Conservation (phyloP, 2,797 vertebrate genomes). For the Cyprinella venusta region DNA sequence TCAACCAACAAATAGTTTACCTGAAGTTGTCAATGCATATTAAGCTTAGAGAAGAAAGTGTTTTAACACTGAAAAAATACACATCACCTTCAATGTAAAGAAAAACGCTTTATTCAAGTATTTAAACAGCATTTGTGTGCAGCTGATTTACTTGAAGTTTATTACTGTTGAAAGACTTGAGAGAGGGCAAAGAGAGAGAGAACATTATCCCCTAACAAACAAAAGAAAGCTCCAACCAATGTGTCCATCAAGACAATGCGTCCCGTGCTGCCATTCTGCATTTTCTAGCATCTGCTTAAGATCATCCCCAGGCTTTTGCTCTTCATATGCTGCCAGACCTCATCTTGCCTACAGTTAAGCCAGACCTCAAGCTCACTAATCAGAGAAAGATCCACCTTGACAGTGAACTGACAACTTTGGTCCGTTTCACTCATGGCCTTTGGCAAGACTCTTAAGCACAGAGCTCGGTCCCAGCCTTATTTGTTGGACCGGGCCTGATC, state of each 20-base stretch:
- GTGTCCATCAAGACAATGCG: not conserved
- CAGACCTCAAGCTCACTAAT: conserved; percentile 14
- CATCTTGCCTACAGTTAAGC: conserved; percentile 26
- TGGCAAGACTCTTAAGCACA: conserved; percentile 29
- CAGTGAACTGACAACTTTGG: conserved; percentile 34
- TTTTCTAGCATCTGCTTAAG: conserved; percentile 28
- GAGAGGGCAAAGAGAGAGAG: not conserved
- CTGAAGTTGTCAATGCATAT: not conserved
- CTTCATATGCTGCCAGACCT: conserved; percentile 28
- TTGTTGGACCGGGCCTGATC: conserved; percentile 40
- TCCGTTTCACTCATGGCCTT: conserved; percentile 34
- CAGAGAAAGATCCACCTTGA: conserved; percentile 25
- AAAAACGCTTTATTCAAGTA: not conserved
- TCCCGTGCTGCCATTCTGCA: conserved; percentile 19
- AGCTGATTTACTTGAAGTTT: not conserved
- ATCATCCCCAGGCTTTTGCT: conserved; percentile 32
- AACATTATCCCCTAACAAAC: not conserved
- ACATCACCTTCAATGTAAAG: not conserved
- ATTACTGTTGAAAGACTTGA: not conserved
- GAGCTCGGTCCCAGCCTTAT: conserved; percentile 22
- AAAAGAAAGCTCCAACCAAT: conserved; percentile 10
- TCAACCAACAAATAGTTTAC: not conserved
- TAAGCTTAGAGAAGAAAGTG: not conserved
- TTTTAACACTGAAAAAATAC: not conserved
- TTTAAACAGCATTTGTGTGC: not conserved